Evolutionary conservation across 2,113 vertebrate species (phyloP).

Genomic region (Halcyon malimbica): DNA sequence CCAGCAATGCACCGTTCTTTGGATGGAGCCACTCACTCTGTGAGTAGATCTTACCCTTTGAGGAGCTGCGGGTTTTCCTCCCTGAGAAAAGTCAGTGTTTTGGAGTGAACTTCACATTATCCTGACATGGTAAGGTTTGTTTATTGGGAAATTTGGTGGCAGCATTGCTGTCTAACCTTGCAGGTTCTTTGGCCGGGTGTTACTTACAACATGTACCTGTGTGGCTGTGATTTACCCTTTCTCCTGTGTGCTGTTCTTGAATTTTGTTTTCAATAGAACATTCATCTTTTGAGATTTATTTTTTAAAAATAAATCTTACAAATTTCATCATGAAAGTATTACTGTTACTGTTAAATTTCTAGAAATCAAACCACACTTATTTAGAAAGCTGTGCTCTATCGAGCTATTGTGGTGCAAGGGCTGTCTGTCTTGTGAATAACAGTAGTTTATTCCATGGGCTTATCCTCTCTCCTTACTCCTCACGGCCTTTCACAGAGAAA

Average conservation of each 20-base stretch:
- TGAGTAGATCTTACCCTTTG: neutral
- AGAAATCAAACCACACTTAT: neutral
- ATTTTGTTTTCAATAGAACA: neutral
- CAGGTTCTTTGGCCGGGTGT: neutral
- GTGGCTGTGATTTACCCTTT: neutral
- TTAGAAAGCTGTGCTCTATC: neutral
- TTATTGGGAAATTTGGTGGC: neutral
- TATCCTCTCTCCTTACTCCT: neutral
- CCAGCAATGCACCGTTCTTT: neutral
- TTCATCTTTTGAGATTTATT: neutral
- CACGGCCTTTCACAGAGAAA: neutral
- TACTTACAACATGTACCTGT: fast-evolving
- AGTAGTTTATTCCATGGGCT: neutral
- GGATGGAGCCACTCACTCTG: neutral
- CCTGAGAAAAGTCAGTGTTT: neutral
- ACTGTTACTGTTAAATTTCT: neutral
- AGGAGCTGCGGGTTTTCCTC: neutral
- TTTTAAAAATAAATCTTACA: neutral
- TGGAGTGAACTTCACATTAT: neutral
- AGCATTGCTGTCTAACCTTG: neutral
- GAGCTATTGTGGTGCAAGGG: neutral
- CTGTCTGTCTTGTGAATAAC: neutral
- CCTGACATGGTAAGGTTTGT: neutral
- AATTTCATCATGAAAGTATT: neutral
- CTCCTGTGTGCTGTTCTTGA: neutral